A percentile compares a stretch with the other conserved stretches of the same genome.
Conservation (phyloP, 2,113 vertebrate genomes). For the Phocoena phocoena region DNA sequence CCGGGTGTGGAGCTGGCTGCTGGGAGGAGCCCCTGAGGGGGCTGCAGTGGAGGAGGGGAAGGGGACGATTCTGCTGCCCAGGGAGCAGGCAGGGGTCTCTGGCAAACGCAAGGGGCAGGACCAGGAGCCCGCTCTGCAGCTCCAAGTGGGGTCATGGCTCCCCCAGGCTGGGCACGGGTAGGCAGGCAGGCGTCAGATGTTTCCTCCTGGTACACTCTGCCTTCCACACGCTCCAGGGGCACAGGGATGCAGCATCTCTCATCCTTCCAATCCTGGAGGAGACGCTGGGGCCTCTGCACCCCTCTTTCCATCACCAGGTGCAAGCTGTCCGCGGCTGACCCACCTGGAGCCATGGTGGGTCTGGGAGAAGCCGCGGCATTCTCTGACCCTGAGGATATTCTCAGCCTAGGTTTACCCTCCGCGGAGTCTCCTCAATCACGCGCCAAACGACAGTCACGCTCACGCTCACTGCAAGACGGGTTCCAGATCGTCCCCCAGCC, state of each 20-base stretch:
- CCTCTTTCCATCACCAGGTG: rapidly evolving
- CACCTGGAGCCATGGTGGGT: rapidly evolving
- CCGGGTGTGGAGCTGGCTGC: rapidly evolving
- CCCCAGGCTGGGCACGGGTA: rapidly evolving
- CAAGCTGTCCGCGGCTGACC: background rate
- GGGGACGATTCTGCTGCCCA: rapidly evolving
- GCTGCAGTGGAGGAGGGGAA: background rate
- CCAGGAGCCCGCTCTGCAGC: background rate
- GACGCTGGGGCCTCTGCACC: background rate
- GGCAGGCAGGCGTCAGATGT: background rate
- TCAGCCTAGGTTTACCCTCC: background rate
- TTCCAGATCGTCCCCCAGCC: rapidly evolving
- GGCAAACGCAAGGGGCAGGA: rapidly evolving
- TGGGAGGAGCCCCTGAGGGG: background rate
- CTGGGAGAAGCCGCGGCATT: background rate
- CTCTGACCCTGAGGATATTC: too few relatives aligned
- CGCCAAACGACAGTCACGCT: rapidly evolving
- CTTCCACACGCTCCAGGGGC: rapidly evolving
- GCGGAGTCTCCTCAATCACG: rapidly evolving
- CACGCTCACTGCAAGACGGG: rapidly evolving
- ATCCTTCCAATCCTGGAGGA: background rate
- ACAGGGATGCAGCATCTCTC: background rate
- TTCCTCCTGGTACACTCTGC: rapidly evolving
- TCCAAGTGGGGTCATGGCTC: rapidly evolving
- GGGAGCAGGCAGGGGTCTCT: background rate